Evolutionary conservation across 2,797 vertebrate genomes (phyloP), one percentile per base, ranked within the genome.

Genomic region (Pterois miles): DNA sequence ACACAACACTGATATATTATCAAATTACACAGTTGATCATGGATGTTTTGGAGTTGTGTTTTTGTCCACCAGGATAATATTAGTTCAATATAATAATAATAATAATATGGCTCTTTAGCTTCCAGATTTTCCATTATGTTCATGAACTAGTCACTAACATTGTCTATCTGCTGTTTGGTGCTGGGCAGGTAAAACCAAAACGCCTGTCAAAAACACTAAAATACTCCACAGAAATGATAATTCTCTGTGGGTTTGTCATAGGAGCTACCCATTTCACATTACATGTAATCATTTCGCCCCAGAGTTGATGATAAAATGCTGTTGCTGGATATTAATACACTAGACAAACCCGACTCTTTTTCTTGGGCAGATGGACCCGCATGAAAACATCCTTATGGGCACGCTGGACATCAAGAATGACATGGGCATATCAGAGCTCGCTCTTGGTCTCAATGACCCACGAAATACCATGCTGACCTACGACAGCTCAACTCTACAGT

Each of bases 401-500:
- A 98, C 97, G 0, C 94, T 99, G 23, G 98, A 99, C 90, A 98
- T 99, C 73, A 99, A 99, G 92, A 99, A 99, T 0, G 98, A 99
- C 92, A 98, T 99, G 97, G 97, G 96, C 5, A 95, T 97, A 2
- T 96, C 98, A 0, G 98, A 99, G 94, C 95, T 97, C 29, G 97
- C 98, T 73, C 95, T 99, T 91, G 97, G 97, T 78, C 96, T 99
- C 65, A 91, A 95, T 4, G 97, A 99, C 93, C 98, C 98, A 13
- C 94, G 98, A 69, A 96, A 96, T 89, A 97, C 97, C 40, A 99
- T 99, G 97, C 91, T 99, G 88, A 97, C 97, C 3, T 99, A 98
- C 2, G 98, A 99, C 90, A 96, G 96, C 72, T 97, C 97, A 22
- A 96, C 96, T 36, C 96, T 99, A 74, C 98, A 99, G 91, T 99